Percentiles rank a stretch among this genome's conserved stretches.
Conservation (phyloP, 1,140 invertebrate genomes). For the Nasonia vitripennis region DNA sequence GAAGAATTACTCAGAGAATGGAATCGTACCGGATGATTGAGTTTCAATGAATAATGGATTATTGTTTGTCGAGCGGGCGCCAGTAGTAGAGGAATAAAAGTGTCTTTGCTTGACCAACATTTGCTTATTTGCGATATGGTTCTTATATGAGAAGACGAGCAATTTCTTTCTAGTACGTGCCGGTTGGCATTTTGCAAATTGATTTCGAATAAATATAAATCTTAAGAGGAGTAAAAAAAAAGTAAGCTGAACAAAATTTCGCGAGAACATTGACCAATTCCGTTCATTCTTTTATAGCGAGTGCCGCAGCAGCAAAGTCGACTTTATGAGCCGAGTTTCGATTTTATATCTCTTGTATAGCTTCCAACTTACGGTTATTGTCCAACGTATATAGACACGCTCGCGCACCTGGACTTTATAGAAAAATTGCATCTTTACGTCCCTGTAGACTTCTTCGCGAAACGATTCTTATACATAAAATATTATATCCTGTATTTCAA, state of each 20-base stretch:
- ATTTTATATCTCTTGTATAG: constrained; percentile 29
- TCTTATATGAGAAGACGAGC: not conserved
- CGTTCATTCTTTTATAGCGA: constrained; percentile 24
- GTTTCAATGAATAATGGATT: not conserved
- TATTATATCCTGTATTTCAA: no score
- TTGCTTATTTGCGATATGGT: not conserved
- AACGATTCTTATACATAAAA: not conserved
- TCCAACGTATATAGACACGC: not conserved
- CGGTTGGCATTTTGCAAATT: no score
- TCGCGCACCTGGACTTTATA: not conserved
- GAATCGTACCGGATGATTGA: not conserved
- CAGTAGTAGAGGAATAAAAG: not conserved
- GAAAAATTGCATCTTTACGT: not conserved
- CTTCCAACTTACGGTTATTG: constrained; percentile 37
- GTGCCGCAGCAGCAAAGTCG: not conserved
- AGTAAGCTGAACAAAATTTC: constrained; percentile 16
- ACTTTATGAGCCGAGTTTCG: constrained; percentile 7
- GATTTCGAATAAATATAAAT: not conserved
- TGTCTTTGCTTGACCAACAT: not conserved
- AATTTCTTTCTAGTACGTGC: not conserved
- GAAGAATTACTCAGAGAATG: not conserved
- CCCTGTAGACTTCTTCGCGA: not conserved
- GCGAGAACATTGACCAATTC: constrained; percentile 14
- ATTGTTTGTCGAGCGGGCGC: not conserved
- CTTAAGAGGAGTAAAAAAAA: not conserved